Base-by-base conservation (phyloP, 2,113 vertebrate genomes). In the Pteropus alecto region DNA sequence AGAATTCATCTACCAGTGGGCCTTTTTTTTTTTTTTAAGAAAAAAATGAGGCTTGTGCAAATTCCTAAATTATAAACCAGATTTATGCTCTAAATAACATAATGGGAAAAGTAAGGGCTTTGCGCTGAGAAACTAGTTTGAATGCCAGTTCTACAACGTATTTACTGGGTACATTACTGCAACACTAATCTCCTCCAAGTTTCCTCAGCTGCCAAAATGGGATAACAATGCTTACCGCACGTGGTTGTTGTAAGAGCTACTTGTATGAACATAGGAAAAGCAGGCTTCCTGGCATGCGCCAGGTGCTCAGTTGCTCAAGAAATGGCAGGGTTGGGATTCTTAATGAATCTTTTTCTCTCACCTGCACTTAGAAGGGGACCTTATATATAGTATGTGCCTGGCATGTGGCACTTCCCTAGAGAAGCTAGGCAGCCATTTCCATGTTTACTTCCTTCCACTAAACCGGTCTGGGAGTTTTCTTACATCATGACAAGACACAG, bases 11-110 rank as follows among this genome's bases (percentile, higher is more conserved):
- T 94, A 46, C 73, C 60, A 70, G 3, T 79, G 22, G 73, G 16
- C 11, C 22, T 63, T 7, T 54, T 71, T 30, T 58, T 16, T 7
- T 67, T 28, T 81, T 77, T 85, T 38, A 15, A 33, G 9, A 28
- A 48, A 18, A 84, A 48, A 71, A 26, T 26, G 46, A 6, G 58
- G 19, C 7, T 73, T 68, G 1, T 87, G 5, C 24, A 91, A 93
- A 79, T 93, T 82, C 76, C 54, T 93, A 82, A 93, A 92, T 95
- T 88, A 86, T 67, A 96, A 94, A 89, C 30, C 41, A 86, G 60
- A 56, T 78, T 83, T n/a, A 33, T 30, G 54, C 1, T 88, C 22
- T 46, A 68, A 7, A 38, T 67, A 86, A n/a, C 54, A 84, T 38
- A 77, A 89, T 51, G 19, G 26, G 30, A 51, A 92, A 60, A 88